Conservation (phyloP, 1,140 invertebrate genomes). For the Caenorhabditis latens region DNA sequence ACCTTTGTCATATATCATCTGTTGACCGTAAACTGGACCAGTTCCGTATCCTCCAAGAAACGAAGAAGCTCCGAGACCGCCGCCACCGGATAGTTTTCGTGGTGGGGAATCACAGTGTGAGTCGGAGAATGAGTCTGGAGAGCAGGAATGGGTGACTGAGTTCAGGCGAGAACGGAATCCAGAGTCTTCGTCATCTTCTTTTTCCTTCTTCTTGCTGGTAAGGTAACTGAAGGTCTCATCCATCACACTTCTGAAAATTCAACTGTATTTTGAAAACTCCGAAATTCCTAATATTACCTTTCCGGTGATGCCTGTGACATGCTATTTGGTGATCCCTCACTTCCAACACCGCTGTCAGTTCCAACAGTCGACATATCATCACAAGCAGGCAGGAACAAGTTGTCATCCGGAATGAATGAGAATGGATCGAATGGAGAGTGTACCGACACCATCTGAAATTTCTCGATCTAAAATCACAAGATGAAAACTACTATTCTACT, state of each 20-base stretch:
- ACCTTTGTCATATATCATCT: slow-evolving; percentile 34
- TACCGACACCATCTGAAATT: slow-evolving; percentile 58
- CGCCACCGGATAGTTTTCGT: slow-evolving; percentile 33
- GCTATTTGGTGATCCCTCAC: slow-evolving; percentile 42
- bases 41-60: slow-evolving; percentile 24
- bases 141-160: slow-evolving; percentile 58
- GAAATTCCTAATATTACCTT: neutral
- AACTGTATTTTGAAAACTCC: neutral
- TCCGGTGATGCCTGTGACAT: slow-evolving; percentile 51
- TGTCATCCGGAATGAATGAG: slow-evolving; percentile 56
- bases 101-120: slow-evolving; percentile 35
- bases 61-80: slow-evolving; percentile 1
- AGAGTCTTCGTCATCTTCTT: slow-evolving; percentile 66
- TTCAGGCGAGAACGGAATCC: slow-evolving; percentile 66
- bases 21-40: slow-evolving; percentile 23
- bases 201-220: slow-evolving; percentile 59
- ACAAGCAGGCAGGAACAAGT: slow-evolving; percentile 26
- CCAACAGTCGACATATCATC: slow-evolving; percentile 12
- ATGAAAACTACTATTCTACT: neutral
- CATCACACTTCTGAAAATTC: neutral
- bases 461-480: neutral
- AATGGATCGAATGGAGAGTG: slow-evolving; percentile 61
- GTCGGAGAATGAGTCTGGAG: slow-evolving; percentile 45
- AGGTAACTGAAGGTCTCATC: slow-evolving; percentile 46
- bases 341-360: slow-evolving; percentile 60